phyloP scores from a whole-genome alignment of 2,888 invertebrate species.

The Argyresthia goedartella region DNA sequence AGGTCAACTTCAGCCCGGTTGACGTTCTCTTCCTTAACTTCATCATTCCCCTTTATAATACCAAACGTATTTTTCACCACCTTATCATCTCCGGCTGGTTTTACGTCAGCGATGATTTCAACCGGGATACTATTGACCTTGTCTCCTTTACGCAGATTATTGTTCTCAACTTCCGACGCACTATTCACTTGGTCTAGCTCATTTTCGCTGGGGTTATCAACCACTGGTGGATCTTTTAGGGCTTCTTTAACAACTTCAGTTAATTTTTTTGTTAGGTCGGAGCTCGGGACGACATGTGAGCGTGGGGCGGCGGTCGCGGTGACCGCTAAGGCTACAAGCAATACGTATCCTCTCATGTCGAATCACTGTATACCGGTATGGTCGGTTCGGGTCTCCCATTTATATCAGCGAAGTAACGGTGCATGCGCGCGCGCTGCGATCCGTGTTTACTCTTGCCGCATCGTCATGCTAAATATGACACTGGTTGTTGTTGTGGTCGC shows the following conservation, averaged over 20 bases:
- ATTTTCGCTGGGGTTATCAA: slow-evolving; percentile 28
- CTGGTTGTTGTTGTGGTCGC: too few species aligned
- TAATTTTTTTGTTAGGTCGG: slow-evolving; percentile 23
- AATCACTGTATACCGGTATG: slow-evolving; percentile 33
- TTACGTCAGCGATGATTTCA: slow-evolving; percentile 29
- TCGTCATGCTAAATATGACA: slow-evolving; percentile 2
- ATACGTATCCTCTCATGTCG: slow-evolving; percentile 52
- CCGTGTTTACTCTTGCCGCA: slow-evolving; percentile 30
- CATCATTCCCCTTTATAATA: slow-evolving; percentile 22
- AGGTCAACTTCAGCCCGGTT: slow-evolving; percentile 39
- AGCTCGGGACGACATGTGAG: slow-evolving; percentile 17
- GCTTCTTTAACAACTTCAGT: slow-evolving; percentile 20
- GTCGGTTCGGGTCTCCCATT: slow-evolving; percentile 32
- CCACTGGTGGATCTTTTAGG: slow-evolving; percentile 20
- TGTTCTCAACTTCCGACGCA: slow-evolving; percentile 35
- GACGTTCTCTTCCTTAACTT: slow-evolving; percentile 25
- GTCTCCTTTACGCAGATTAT: slow-evolving; percentile 23
- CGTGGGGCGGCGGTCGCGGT: slow-evolving; percentile 37
- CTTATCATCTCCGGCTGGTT: slow-evolving; percentile 11
- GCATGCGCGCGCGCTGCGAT: slow-evolving; percentile 19
- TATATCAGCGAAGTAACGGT: slow-evolving; percentile 58
- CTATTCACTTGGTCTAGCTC: slow-evolving; percentile 28
- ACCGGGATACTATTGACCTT: slow-evolving; percentile 37
- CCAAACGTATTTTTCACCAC: slow-evolving; percentile 20
- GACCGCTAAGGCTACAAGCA: slow-evolving; percentile 32